Percentiles rank a stretch among this genome's conserved stretches.
Evolutionary conservation across 2,113 vertebrate genomes (phyloP).

Genomic region (Mirounga angustirostris): DNA sequence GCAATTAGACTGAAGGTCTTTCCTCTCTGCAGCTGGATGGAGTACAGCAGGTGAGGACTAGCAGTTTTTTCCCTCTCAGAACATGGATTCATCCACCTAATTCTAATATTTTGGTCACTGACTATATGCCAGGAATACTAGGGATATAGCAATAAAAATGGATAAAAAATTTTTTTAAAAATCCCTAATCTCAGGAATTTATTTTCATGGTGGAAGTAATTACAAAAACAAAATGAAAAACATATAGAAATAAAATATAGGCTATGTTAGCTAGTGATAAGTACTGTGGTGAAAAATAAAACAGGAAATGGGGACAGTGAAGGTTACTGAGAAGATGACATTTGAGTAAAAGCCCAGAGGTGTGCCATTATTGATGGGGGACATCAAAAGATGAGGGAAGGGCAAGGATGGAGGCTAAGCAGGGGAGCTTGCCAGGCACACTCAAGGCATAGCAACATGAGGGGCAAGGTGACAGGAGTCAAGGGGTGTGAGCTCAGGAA

Average conservation of each 20-base stretch:
- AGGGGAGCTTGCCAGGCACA: background rate
- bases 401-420: background rate
- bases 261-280: background rate
- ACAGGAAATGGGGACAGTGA: background rate
- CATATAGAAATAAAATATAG: background rate
- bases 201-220: constrained; percentile 2
- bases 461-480: background rate
- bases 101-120: background rate
- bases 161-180: background rate
- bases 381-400: background rate
- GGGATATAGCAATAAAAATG: background rate
- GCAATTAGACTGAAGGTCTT: background rate
- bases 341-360: background rate
- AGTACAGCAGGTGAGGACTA: background rate
- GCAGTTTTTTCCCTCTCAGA: background rate
- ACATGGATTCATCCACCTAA: background rate
- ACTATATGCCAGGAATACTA: background rate
- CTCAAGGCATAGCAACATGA: background rate
- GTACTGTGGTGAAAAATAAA: background rate
- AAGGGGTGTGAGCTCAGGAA: background rate
- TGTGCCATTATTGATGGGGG: fast-evolving
- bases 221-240: background rate
- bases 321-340: background rate
- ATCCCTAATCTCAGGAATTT: background rate
- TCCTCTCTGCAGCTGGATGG: background rate